Base-by-base conservation (phyloP, 1,140 invertebrate genomes). In the Heliconius melpomene region DNA sequence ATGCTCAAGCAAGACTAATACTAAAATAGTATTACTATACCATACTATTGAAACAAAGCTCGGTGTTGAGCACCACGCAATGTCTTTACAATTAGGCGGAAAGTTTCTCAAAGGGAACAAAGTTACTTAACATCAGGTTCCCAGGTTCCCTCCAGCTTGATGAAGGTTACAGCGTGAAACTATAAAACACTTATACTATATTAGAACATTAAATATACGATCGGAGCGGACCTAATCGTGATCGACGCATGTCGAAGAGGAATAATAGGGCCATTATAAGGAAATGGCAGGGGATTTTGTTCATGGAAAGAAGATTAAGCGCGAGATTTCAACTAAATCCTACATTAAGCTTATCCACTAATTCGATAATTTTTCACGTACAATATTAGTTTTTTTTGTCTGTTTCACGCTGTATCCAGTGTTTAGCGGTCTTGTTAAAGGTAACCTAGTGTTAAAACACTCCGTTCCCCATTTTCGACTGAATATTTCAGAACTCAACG, bases 231-330 rank as follows among this genome's bases (percentile, higher is more conserved):
- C 46, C 50, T 78, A 78, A 78, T 78, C 72, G 72, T 75, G 80
- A 81, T 81, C 36, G 76, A 78, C 73, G 32, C 75, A 29, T 78
- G 76, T 81, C 66, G 72, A 76, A 81, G 80, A 66, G 73, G 78
- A 78, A 78, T 78, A 78, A 81, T 81, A 72, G 72, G 76, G 29
- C 73, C 80, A 66, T 81, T 78, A 81, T 81, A 78, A 81, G 76
- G 72, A 78, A 81, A 81, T 75, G 73, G 80, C 76, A 54, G 20
- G 66, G 73, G 80, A 81, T 81, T 81, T 75, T 36, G 72, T 77
- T 78, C 72, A 81, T 74, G 80, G 78, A 75, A 60, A 72, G 76
- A 81, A 81, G 79, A 81, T 81, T 81, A 81, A 81, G 72, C n/a
- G 79, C 72, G 46, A 66, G 52, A 72, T 57, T 80, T 72, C 20